Percentiles rank a stretch among this genome's conserved stretches.
Evolutionary conservation across 2,113 vertebrate species (phyloP).

Genomic region (Gymnocephalus cernua): DNA sequence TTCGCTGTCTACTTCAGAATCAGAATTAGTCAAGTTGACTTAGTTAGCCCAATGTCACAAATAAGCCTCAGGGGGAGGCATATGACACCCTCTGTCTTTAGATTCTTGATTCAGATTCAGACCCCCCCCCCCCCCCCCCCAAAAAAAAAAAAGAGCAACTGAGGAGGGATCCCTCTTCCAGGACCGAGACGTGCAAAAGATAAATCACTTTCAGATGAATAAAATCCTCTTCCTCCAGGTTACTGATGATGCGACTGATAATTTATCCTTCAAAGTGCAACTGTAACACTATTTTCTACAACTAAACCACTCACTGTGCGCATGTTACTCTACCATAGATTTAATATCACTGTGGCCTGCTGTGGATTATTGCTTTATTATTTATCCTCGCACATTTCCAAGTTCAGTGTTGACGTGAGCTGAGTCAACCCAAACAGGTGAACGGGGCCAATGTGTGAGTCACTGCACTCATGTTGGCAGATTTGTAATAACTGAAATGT

Average conservation of each 20-base stretch:
- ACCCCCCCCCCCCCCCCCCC: too few relatives aligned
- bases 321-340: conserved; percentile 32
- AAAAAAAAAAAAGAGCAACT: too few relatives aligned
- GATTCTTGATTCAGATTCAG: too few relatives aligned
- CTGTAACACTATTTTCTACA: background rate
- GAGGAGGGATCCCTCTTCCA: too few relatives aligned
- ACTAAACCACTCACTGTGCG: background rate
- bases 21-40: too few relatives aligned
- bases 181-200: too few relatives aligned
- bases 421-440: conserved; percentile 66
- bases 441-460: conserved; percentile 50
- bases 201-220: background rate
- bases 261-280: background rate
- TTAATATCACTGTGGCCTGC: conserved; percentile 41
- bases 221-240: background rate
- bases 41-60: too few relatives aligned
- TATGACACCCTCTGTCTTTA: too few relatives aligned
- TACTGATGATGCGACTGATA: background rate
- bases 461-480: conserved; percentile 46
- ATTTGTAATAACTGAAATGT: conserved; percentile 39
- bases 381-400: conserved; percentile 62
- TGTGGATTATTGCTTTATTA: conserved; percentile 58
- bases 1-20: too few relatives aligned
- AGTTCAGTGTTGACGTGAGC: conserved; percentile 52
- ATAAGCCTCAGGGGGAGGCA: too few relatives aligned